Evolutionary conservation across 2,113 vertebrate species (phyloP).

Genomic region (Catharus bicknelli): DNA sequence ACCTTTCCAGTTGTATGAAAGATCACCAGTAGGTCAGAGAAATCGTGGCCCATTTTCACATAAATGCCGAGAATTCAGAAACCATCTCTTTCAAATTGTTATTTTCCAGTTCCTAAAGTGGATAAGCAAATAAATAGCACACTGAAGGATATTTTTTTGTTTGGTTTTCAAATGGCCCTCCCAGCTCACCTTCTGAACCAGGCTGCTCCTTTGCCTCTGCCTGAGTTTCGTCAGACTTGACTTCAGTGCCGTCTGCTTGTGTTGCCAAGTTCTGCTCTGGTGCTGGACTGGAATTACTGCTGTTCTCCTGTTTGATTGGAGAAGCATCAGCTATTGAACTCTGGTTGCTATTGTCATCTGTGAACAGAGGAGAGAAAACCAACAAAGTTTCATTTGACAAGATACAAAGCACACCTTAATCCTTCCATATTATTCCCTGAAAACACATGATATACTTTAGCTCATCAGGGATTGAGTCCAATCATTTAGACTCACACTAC

Average conservation of each 20-base stretch:
- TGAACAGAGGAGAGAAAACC: background rate
- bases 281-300: conserved; percentile 91
- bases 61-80: background rate
- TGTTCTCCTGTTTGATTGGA: conserved; percentile 94
- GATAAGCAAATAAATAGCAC: background rate
- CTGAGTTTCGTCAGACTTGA: conserved; percentile 83
- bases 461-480: background rate
- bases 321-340: conserved; percentile 96
- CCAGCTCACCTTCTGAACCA: conserved; percentile 79
- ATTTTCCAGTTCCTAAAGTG: background rate
- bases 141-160: background rate
- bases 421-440: background rate
- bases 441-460: background rate
- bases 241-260: conserved; percentile 79
- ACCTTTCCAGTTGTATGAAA: background rate
- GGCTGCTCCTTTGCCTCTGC: conserved; percentile 81
- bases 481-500: background rate
- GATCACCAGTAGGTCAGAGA: background rate
- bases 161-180: background rate
- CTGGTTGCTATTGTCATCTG: conserved; percentile 98
- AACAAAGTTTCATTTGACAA: background rate
- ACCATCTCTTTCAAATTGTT: background rate
- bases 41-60: background rate
- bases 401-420: background rate
- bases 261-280: conserved; percentile 79